These are phyloP conservation scores for Callionymus lyra DNA, from an alignment of 2,113 vertebrate genomes.

Conservation along the genomic window DNA sequence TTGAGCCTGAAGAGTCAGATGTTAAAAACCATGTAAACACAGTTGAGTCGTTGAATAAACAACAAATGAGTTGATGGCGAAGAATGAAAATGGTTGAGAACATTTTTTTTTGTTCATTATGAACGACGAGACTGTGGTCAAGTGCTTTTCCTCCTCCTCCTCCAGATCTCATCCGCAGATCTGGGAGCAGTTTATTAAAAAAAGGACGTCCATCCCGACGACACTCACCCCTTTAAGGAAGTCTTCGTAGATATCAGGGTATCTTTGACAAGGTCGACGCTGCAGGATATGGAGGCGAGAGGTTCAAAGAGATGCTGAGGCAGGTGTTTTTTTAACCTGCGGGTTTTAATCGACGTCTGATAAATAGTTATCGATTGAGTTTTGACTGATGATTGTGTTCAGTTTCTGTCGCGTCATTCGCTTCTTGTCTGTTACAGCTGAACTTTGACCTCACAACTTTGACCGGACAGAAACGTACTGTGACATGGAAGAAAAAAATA, in stretches of 20 bases:
- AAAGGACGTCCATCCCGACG: constrained; percentile 67
- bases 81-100: constrained; percentile 1
- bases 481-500: no score
- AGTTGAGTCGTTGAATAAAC: no score
- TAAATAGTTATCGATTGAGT: no score
- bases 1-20: no score
- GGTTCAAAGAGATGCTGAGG: constrained; percentile 27
- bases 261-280: constrained; percentile 67
- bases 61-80: constrained; percentile 26
- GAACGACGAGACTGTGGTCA: constrained; percentile 58
- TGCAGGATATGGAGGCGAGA: constrained; percentile 36
- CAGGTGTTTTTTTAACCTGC: constrained; percentile 10
- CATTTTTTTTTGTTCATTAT: constrained; percentile 34
- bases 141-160: constrained; percentile 45
- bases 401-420: no score
- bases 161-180: constrained; percentile 50
- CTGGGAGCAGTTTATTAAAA: constrained; percentile 70
- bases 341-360: no score
- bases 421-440: no score
- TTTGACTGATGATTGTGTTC: no score
- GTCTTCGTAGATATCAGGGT: constrained; percentile 58
- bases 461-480: no score
- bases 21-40: no score
- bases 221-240: constrained; percentile 56
- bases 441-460: no score